phyloP scores from a whole-genome alignment of 1,140 invertebrate species.

The fruit fly (Drosophila melanogaster) region Release_6_plus_ISO1_MT NT_037436.4:3450001-3450500 shows the following conservation, averaged over 20 bases:
- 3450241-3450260: slow-evolving; percentile 83
- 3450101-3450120: slow-evolving; percentile 42
- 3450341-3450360: slow-evolving; percentile 60
- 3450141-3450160: slow-evolving; percentile 44
- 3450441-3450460: slow-evolving; percentile 54
- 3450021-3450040: slow-evolving; percentile 29
- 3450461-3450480: slow-evolving; percentile 28
- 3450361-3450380: slow-evolving; percentile 80
- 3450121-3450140: slow-evolving; percentile 32
- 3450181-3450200: slow-evolving; percentile 45
- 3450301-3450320: slow-evolving; percentile 12
- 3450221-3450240: slow-evolving; percentile 76
- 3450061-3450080: slow-evolving; percentile 57
- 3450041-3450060: slow-evolving; percentile 42
- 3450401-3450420: slow-evolving; percentile 72
- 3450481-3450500: slow-evolving; percentile 2
- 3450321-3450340: slow-evolving; percentile 19
- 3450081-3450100: slow-evolving; percentile 27
- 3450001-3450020: slow-evolving; percentile 43
- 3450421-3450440: slow-evolving; percentile 61
- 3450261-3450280: slow-evolving; percentile 53
- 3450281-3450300: slow-evolving; percentile 8
- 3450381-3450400: slow-evolving; percentile 70
- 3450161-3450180: slow-evolving; percentile 37
- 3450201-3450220: slow-evolving; percentile 75